Conservation (phyloP, 2,113 vertebrate species). For the Pelusios castaneus region DNA sequence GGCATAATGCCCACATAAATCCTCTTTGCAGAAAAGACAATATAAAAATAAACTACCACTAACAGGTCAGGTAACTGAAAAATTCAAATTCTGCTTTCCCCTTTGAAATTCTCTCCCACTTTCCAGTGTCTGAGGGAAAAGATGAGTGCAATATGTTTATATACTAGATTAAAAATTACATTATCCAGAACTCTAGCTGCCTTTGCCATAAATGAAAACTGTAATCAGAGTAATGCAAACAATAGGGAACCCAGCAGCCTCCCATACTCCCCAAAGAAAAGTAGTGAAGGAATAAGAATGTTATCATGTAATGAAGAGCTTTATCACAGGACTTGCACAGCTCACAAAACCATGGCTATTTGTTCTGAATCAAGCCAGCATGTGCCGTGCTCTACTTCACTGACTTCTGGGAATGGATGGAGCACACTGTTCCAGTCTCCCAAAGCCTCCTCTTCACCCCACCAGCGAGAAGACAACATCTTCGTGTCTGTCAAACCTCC, state of each 20-base stretch:
- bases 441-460: not conserved
- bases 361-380: not conserved
- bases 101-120: not conserved
- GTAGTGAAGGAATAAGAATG: not conserved
- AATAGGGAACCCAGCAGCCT: not conserved
- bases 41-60: not conserved
- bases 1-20: not conserved
- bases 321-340: not conserved
- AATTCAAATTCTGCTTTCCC: not conserved
- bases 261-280: not conserved
- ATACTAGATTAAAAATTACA: not conserved
- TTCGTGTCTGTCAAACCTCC: not conserved
- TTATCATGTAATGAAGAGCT: not conserved
- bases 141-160: not conserved
- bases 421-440: not conserved
- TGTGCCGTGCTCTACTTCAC: fast-evolving
- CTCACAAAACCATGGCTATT: not conserved
- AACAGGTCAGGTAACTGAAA: not conserved
- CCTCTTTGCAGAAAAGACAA: not conserved
- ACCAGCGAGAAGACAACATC: not conserved
- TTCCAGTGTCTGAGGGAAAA: not conserved
- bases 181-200: not conserved
- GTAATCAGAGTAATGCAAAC: not conserved
- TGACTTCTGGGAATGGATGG: not conserved
- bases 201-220: not conserved